A percentile compares a stretch with the other conserved stretches of the same genome.
phyloP scores from a whole-genome alignment of 1,140 invertebrate species.

The Microplitis mediator region DNA sequence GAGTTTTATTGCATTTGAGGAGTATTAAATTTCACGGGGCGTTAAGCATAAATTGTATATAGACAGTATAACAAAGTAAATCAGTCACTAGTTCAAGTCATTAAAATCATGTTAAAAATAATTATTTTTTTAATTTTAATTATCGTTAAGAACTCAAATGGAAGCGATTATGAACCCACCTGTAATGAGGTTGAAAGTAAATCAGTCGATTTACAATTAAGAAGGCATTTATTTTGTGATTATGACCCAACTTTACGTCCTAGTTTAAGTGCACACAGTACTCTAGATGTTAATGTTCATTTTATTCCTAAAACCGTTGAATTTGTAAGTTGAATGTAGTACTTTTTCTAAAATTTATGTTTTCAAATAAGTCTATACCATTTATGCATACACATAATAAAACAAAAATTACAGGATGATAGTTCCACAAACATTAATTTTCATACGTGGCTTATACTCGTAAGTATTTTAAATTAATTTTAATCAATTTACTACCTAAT shows the following conservation, averaged over 20 bases:
- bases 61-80: background rate
- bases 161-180: background rate
- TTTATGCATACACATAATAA: background rate
- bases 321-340: conserved; percentile 59
- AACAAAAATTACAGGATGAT: conserved; percentile 20
- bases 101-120: conserved; percentile 17
- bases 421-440: conserved; percentile 22
- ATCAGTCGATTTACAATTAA: conserved; percentile 46
- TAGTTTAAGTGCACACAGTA: conserved; percentile 42
- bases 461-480: conserved; percentile 30
- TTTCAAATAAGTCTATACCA: background rate
- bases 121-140: background rate
- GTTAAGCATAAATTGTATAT: background rate
- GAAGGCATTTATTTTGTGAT: conserved; percentile 59
- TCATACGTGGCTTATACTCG: conserved; percentile 44
- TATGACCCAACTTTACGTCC: conserved; percentile 62
- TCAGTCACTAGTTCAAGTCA: background rate
- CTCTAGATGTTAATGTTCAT: conserved; percentile 56
- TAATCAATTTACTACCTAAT: background rate
- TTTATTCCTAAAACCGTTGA: conserved; percentile 61
- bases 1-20: too few relatives aligned
- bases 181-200: conserved; percentile 43
- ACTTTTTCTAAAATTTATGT: too few relatives aligned
- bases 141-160: background rate
- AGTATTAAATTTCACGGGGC: background rate